Conservation (phyloP, 2,888 invertebrate species). For the Campoplex capitator region DNA sequence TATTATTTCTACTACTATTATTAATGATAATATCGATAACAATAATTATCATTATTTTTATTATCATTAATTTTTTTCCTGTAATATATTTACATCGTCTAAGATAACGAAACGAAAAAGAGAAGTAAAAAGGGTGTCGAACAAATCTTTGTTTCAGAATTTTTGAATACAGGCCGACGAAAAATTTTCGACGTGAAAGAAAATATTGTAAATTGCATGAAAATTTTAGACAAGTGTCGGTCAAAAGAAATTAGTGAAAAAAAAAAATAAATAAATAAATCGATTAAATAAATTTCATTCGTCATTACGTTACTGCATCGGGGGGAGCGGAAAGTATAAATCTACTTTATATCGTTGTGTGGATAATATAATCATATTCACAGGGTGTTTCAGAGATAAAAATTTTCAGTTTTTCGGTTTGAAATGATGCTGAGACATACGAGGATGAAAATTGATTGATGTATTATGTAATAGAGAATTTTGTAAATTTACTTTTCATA, state of each 20-base stretch:
- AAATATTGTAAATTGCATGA: constrained; percentile 54
- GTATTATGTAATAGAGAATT: neutral
- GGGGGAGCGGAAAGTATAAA: constrained; percentile 82
- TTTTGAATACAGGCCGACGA: constrained; percentile 33
- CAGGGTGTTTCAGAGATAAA: constrained; percentile 44
- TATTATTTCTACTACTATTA: constrained; percentile 73
- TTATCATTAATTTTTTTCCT: constrained; percentile 66
- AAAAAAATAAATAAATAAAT: neutral
- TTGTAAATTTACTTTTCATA: neutral
- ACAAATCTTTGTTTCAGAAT: neutral
- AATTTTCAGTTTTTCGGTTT: neutral
- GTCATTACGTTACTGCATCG: constrained; percentile 78
- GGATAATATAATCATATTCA: constrained; percentile 14
- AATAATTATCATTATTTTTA: constrained; percentile 75
- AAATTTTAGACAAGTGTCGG: constrained; percentile 40
- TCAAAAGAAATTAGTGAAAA: constrained; percentile 26
- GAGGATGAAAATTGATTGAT: neutral
- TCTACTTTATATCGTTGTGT: constrained; percentile 79
- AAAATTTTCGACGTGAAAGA: neutral
- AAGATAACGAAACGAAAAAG: constrained; percentile 36
- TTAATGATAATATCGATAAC: constrained; percentile 79
- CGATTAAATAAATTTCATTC: constrained; percentile 70
- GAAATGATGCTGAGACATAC: neutral
- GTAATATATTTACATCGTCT: constrained; percentile 75
- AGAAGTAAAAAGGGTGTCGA: neutral